Percentiles rank a stretch among this genome's conserved stretches.
Evolutionary conservation across 2,113 vertebrate genomes (phyloP).

Genomic region (Grantiella picta): DNA sequence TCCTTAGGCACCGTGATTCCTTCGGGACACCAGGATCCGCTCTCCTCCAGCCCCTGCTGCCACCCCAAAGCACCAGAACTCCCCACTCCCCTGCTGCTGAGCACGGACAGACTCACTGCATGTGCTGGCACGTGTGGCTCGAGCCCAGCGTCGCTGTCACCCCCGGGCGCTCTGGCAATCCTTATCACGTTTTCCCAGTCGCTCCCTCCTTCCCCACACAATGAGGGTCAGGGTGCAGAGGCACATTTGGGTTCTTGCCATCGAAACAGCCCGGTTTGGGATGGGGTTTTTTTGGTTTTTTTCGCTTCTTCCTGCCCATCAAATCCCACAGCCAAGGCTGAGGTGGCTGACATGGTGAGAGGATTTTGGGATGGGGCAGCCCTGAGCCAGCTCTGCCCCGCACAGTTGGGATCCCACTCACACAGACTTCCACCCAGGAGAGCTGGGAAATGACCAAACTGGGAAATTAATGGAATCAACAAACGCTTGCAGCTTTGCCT

Average conservation of each 20-base stretch:
- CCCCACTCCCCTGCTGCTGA: too few species aligned
- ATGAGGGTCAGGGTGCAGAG: slow-evolving; percentile 49
- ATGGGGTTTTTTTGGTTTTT: not conserved
- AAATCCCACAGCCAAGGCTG: not conserved
- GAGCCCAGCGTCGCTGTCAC: not conserved
- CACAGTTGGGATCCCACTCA: not conserved
- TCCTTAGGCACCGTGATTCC: accelerated
- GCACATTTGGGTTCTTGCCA: slow-evolving; percentile 34
- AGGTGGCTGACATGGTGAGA: accelerated
- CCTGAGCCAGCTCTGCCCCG: not conserved
- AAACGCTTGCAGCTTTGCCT: not conserved
- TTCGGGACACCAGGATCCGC: not conserved
- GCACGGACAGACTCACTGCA: not conserved
- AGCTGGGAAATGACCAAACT: not conserved
- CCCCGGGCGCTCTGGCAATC: not conserved
- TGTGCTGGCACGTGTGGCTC: not conserved
- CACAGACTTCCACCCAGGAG: not conserved
- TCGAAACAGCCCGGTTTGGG: not conserved
- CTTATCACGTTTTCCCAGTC: slow-evolving; percentile 55
- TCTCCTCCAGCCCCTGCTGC: not conserved
- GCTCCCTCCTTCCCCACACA: slow-evolving; percentile 47
- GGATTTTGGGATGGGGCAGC: not conserved
- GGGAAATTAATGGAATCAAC: not conserved
- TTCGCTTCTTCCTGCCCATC: slow-evolving; percentile 9
- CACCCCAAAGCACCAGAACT: not conserved